Conservation (phyloP, 2,888 invertebrate genomes). For the Mongoloraphidia duomilia region DNA sequence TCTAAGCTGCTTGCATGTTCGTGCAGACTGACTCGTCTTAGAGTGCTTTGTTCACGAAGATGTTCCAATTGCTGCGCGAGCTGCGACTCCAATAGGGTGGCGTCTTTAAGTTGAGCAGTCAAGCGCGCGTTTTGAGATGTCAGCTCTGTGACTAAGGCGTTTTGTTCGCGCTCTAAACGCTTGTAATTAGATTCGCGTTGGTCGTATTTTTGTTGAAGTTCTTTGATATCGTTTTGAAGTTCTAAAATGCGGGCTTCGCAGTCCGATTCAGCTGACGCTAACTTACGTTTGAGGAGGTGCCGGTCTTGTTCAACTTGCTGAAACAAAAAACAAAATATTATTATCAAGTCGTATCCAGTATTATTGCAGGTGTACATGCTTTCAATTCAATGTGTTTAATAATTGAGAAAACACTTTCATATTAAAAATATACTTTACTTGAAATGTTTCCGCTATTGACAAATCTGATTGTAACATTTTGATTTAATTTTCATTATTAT, state of each 20-base stretch:
- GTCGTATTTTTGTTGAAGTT: constrained; percentile 62
- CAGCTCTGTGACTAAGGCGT: constrained; percentile 64
- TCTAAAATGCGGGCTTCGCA: constrained; percentile 77
- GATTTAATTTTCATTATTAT: too few species aligned
- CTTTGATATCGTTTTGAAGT: constrained; percentile 74
- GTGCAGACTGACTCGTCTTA: constrained; percentile 47
- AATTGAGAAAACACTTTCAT: not conserved
- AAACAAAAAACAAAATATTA: constrained; percentile 18
- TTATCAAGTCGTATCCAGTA: too few species aligned
- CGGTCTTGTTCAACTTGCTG: constrained; percentile 91
- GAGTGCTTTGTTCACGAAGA: constrained; percentile 69
- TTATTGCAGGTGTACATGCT: not conserved
- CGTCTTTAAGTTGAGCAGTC: constrained; percentile 73
- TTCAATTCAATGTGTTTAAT: not conserved
- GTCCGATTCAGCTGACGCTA: constrained; percentile 76
- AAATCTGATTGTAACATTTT: too few species aligned
- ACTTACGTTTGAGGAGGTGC: constrained; percentile 68
- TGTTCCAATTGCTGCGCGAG: constrained; percentile 66
- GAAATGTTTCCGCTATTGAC: too few species aligned
- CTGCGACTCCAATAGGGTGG: constrained; percentile 64
- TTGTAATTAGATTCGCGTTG: constrained; percentile 43
- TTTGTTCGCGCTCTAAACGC: constrained; percentile 66
- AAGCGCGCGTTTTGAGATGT: constrained; percentile 80
- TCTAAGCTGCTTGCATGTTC: constrained; percentile 84
- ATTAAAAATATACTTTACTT: not conserved